A percentile compares a stretch with the other conserved stretches of the same genome.
Conservation (phyloP, 2,888 invertebrate genomes). For the Zonitis immaculata region DNA sequence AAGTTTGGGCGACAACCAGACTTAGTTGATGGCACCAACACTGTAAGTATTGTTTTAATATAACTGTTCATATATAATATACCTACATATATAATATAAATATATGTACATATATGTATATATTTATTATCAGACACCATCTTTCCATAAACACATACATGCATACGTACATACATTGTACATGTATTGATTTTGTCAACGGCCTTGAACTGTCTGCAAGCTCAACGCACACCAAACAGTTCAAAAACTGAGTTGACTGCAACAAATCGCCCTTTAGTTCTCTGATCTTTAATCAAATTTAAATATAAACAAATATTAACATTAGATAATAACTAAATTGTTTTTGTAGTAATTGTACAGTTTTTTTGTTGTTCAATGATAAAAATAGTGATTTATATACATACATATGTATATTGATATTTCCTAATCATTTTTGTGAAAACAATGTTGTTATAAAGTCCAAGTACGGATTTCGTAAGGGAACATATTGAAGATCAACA, state of each 20-base stretch:
- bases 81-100: no score
- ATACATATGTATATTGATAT: background rate
- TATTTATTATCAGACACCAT: background rate
- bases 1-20: conserved; percentile 95
- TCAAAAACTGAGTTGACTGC: background rate
- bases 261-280: background rate
- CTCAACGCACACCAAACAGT: background rate
- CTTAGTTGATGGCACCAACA: conserved; percentile 87
- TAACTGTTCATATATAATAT: no score
- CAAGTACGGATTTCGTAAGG: conserved; percentile 1
- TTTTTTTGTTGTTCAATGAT: background rate
- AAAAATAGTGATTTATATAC: background rate
- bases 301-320: background rate
- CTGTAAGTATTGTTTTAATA: no score
- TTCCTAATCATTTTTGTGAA: background rate
- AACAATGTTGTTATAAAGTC: background rate
- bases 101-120: background rate
- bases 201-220: background rate
- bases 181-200: conserved; percentile 1
- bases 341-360: no score
- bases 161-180: background rate
- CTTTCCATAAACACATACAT: background rate
- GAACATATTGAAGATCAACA: background rate
- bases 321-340: no score
- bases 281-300: background rate